Conservation (phyloP, 2,113 vertebrate species). For the Caretta caretta region DNA sequence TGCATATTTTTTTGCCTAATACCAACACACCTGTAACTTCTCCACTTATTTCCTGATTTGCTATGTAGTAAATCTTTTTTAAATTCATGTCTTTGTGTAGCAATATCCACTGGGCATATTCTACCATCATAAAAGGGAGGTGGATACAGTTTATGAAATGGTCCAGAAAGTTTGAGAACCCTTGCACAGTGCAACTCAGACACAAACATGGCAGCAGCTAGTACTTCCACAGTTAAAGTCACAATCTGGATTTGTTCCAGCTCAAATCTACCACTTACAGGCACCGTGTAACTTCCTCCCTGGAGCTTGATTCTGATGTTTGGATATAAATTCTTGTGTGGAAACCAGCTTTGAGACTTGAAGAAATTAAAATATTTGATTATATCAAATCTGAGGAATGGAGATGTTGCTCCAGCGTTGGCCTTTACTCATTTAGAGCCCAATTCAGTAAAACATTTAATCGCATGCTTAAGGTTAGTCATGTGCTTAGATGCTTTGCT, state of each 20-base stretch:
- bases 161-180: not conserved
- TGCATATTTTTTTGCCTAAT: not conserved
- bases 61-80: not conserved
- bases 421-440: not conserved
- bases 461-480: not conserved
- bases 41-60: not conserved
- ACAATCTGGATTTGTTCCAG: not conserved
- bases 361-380: not conserved
- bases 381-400: not conserved
- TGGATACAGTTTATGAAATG: not conserved
- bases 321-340: not conserved
- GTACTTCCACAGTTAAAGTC: slow-evolving; percentile 46
- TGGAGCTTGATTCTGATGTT: not conserved
- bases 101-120: not conserved
- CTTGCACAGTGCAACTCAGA: not conserved
- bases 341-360: not conserved
- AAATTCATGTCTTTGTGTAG: not conserved
- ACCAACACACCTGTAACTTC: accelerated
- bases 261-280: slow-evolving; percentile 48
- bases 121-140: not conserved
- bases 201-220: slow-evolving; percentile 44
- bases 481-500: not conserved
- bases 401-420: not conserved
- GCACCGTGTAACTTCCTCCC: slow-evolving; percentile 52
- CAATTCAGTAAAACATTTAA: not conserved